Evolutionary conservation across 2,888 invertebrate species (phyloP).

Genomic region (Macrosiphum euphorbiae): DNA sequence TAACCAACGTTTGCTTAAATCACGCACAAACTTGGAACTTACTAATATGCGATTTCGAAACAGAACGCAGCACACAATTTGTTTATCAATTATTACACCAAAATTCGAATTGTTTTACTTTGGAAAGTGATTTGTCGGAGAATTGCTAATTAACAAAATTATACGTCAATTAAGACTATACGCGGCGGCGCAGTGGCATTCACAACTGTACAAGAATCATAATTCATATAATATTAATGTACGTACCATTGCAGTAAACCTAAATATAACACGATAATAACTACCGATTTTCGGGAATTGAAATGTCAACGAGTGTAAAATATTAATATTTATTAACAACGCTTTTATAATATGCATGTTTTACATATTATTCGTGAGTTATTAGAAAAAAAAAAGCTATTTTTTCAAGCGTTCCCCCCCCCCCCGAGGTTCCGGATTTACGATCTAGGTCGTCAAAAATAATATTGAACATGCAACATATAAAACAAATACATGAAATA

Average conservation of each 20-base stretch:
- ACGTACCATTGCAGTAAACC: background rate
- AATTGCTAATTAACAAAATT: background rate
- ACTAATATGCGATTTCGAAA: background rate
- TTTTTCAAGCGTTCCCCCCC: background rate
- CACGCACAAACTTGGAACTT: slow-evolving; percentile 17
- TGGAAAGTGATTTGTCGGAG: background rate
- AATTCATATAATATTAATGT: background rate
- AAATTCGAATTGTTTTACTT: background rate
- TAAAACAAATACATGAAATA: background rate
- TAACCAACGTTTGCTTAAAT: slow-evolving; percentile 20
- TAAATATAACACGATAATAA: background rate
- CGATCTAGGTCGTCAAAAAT: background rate
- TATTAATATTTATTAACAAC: background rate
- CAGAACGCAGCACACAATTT: background rate
- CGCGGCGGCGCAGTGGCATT: background rate
- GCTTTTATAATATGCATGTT: background rate
- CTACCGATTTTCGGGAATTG: background rate
- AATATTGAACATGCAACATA: background rate
- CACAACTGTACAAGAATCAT: background rate
- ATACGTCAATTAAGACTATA: background rate
- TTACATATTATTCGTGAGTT: background rate
- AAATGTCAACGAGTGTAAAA: background rate
- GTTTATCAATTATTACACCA: background rate
- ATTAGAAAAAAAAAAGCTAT: background rate
- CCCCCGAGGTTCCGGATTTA: background rate